Base-by-base conservation (phyloP, 2,888 invertebrate species). In the Dichetophora obliterata region DNA sequence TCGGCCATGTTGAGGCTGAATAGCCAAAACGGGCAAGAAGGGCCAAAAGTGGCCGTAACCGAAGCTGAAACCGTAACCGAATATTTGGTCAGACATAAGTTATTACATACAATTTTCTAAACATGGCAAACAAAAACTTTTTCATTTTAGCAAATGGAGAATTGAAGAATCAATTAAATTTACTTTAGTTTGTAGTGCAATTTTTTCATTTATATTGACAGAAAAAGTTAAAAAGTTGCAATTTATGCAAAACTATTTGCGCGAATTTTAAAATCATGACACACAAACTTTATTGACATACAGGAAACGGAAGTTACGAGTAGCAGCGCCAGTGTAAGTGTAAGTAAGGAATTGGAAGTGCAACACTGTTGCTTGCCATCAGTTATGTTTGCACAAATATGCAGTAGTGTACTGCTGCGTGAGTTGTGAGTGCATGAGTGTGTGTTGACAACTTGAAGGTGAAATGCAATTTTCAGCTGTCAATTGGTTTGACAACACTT, bases 401-500 rank as follows among this genome's bases (percentile, higher is more conserved):
- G 34, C 31, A 54, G 27, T 9, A 22, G 59, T 37, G 57, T 24
- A 37, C n/a, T 11, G 3, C 24, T 68, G 6, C 52, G 16, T 48
- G 72, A 27, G 72, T 34, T 19, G 4, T 59, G 59, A 11, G 48
- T 54, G 54, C 6, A 2, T 27, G 9, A n/a, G 52, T 34, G 11
- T 54, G 34, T 59, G 72, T n/a, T 71, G 43, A 37, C 57, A 71
- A 48, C 59, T 43, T 31, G 72, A 59, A 61, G 72, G 59, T 72
- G 61, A 72, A 72, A 72, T 72, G 72, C 72, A 72, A 72, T 72
- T 72, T 72, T 43, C 16, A 70, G 24, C 72, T 43, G 16, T 48
- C 61, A 59, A 61, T 72, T 24, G 59, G 43, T 72, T 66, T 59
- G 72, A 72, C 72, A 43, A 43, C 43, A 43, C 43, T 43, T 27